These are phyloP conservation scores for Bicyclus anynana DNA, from an alignment of 1,140 invertebrate species.

Conservation along the genomic window DNA sequence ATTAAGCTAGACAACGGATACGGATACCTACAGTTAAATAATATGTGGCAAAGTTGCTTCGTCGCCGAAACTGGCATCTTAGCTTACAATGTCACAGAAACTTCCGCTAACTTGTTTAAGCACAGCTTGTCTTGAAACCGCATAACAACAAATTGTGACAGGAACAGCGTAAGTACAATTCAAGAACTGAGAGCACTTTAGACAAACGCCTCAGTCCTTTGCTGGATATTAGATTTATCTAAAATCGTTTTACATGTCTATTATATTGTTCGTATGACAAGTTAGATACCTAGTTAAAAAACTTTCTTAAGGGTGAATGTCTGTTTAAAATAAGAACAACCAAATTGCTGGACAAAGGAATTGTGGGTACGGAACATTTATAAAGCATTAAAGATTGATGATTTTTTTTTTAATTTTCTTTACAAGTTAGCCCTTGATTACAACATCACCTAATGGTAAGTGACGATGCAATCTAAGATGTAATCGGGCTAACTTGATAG, in stretches of 20 bases:
- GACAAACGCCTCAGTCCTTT: not conserved
- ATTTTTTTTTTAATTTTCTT: no score
- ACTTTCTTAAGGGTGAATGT: no score
- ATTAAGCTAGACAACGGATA: not conserved
- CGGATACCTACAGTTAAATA: not conserved
- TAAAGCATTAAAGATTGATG: no score
- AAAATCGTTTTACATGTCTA: not conserved
- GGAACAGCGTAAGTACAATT: slow-evolving; percentile 4
- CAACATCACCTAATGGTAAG: no score
- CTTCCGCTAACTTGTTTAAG: slow-evolving; percentile 6
- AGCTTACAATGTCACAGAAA: slow-evolving; percentile 10
- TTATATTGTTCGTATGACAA: no score
- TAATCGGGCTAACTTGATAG: no score
- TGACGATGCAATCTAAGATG: no score
- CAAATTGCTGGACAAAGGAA: no score
- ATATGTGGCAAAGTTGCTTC: slow-evolving; percentile 1
- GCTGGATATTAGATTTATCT: not conserved
- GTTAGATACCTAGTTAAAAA: no score
- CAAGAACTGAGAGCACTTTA: not conserved
- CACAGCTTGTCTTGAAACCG: slow-evolving; percentile 9
- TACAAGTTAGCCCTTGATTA: no score
- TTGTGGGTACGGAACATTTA: no score
- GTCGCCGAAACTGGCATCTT: slow-evolving; percentile 5
- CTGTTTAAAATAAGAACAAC: no score
- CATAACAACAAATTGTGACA: slow-evolving; percentile 9